Base-by-base conservation (phyloP, 2,888 invertebrate species). In the Daptonema setosum region DNA sequence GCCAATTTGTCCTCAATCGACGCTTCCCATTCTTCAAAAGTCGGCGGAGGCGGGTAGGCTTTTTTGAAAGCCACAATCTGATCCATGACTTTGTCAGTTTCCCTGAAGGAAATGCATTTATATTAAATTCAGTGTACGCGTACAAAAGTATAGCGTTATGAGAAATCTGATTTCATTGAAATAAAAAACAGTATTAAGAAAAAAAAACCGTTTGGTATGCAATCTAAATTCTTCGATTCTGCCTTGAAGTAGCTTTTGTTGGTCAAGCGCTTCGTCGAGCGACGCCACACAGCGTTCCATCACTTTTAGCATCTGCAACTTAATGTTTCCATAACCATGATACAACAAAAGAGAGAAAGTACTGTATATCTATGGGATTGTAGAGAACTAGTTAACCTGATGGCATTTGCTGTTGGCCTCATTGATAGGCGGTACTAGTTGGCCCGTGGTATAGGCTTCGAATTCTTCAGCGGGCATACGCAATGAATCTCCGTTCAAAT, bases 381-480 rank as follows among this genome's bases (percentile, higher is more conserved):
- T 20, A 26, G 26, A 50, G 26, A 24, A 26, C 25, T 5, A 50
- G 20, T 29, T 2, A 2, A 29, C 64, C 59, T 64, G 63, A 56
- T 62, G 63, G 56, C 63, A 64, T n/a, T 63, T 63, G 51, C 65
- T 65, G 54, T 62, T 65, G 52, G 62, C 55, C 17, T 60, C 60
- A 28, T 59, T 61, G 11, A 63, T 58, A 54, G 87, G 86, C 25
- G 85, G 83, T 17, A 85, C 81, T 57, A 85, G 81, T 61, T 85
- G 83, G 30, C 95, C 93, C 14, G 84, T 83, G 77, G 95, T 90
- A 72, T 90, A 86, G 26, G 84, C 82, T 64, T 88, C 82, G 69
- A 93, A 97, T 73, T 95, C 91, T 63, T 85, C 83, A 66, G 81
- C 80, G 22, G 85, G 80, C 81, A 97, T 84, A 69, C 80, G 86